Conservation (phyloP, 2,888 invertebrate species). For the Cataglyphis livida region DNA sequence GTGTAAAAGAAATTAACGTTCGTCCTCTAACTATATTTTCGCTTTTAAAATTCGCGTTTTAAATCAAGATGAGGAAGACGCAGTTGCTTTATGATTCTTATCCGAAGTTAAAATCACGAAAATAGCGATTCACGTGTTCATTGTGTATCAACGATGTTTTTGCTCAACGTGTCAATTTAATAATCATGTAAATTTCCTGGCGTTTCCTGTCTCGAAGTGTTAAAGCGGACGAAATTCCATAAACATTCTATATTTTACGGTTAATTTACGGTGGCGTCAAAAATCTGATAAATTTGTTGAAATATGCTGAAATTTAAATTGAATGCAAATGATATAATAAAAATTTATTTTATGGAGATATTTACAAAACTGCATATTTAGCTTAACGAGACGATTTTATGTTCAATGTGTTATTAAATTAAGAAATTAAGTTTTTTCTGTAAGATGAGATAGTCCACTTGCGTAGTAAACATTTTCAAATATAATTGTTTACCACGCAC, state of each 20-base stretch:
- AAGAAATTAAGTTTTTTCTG: not conserved
- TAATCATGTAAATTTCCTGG: conserved; percentile 25
- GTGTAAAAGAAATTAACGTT: conserved; percentile 46
- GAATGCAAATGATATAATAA: not conserved
- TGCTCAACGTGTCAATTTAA: conserved; percentile 23
- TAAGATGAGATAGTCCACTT: not conserved
- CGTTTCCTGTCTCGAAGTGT: conserved; percentile 4
- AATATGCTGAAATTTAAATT: not conserved
- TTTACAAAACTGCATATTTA: not conserved
- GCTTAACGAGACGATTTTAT: not conserved
- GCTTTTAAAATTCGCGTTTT: conserved; percentile 9
- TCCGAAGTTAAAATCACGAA: not conserved
- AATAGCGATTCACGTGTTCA: too few relatives aligned
- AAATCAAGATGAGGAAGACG: conserved; percentile 8
- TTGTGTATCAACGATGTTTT: conserved; percentile 1
- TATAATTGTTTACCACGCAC: not conserved
- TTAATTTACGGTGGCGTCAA: conserved; percentile 10
- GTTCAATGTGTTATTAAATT: not conserved
- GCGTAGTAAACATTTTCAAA: not conserved
- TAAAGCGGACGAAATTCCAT: conserved; percentile 3
- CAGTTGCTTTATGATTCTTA: conserved; percentile 27
- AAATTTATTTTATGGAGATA: not conserved
- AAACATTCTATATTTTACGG: conserved; percentile 1
- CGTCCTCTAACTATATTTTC: conserved; percentile 17
- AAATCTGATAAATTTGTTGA: conserved; percentile 18